A percentile compares a stretch with the other conserved stretches of the same genome.
These are phyloP conservation scores for Camponotus pennsylvanicus DNA, from an alignment of 1,140 invertebrate genomes.

Conservation along the genomic window DNA sequence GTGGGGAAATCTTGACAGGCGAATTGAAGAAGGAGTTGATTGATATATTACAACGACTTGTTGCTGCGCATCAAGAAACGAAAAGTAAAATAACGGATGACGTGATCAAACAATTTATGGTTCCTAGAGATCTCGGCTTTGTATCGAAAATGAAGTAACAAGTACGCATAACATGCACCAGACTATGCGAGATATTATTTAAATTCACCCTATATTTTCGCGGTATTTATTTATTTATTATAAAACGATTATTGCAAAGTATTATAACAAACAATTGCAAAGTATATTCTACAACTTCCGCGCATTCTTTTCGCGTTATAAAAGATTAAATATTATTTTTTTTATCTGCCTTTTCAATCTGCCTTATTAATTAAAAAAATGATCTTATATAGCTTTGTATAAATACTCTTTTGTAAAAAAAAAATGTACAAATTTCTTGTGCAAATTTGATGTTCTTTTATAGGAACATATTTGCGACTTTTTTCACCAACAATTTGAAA, in stretches of 20 bases:
- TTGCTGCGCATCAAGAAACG: slow-evolving; percentile 93
- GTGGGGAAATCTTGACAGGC: slow-evolving; percentile 96
- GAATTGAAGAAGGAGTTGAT: slow-evolving; percentile 98
- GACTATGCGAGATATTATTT: slow-evolving; percentile 4
- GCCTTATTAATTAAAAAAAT: not conserved
- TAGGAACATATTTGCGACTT: not conserved
- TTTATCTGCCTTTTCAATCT: slow-evolving; percentile 10
- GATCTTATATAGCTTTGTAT: not conserved
- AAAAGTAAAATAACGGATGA: slow-evolving; percentile 95
- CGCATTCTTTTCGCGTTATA: not conserved
- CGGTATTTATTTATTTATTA: slow-evolving; percentile 71
- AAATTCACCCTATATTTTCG: not conserved
- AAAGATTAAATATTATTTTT: slow-evolving; percentile 66
- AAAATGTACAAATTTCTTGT: not conserved
- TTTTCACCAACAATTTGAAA: not conserved
- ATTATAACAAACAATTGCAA: not conserved
- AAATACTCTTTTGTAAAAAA: not conserved
- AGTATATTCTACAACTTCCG: not conserved
- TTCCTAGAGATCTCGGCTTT: slow-evolving; percentile 92
- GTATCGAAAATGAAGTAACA: slow-evolving; percentile 65
- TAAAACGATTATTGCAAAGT: not conserved
- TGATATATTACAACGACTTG: slow-evolving; percentile 90
- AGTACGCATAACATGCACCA: not conserved
- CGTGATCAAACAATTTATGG: slow-evolving; percentile 93
- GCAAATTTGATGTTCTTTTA: not conserved